These are phyloP conservation scores for Chirona hameri DNA, from an alignment of 2,888 invertebrate species.

Conservation along the genomic window DNA sequence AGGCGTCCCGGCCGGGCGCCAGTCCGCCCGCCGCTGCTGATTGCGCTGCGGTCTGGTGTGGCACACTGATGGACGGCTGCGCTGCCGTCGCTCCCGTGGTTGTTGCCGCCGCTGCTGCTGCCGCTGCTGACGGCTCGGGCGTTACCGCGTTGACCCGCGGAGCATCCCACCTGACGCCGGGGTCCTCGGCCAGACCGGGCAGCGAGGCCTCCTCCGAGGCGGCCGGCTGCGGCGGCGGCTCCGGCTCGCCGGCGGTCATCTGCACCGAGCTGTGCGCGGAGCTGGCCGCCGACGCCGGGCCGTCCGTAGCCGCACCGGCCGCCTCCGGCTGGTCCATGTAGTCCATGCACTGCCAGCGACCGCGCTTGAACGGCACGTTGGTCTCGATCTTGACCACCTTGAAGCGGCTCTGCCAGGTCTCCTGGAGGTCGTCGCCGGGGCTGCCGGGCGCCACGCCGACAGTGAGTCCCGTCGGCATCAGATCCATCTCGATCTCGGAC, in stretches of 20 bases:
- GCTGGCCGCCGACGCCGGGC: conserved; percentile 29
- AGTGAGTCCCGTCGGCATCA: background rate
- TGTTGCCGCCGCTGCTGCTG: background rate
- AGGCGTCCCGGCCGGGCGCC: background rate
- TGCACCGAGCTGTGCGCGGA: conserved; percentile 31
- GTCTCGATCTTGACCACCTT: conserved; percentile 95
- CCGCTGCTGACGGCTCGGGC: background rate
- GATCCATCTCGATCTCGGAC: conserved; percentile 6
- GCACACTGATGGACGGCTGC: background rate
- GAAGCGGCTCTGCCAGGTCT: conserved; percentile 58
- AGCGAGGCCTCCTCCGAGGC: background rate
- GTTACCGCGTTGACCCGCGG: background rate
- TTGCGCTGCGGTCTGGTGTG: background rate
- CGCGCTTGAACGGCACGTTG: conserved; percentile 87
- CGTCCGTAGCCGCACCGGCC: conserved; percentile 34
- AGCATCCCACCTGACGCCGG: background rate
- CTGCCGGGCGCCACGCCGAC: conserved; percentile 24
- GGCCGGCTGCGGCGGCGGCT: background rate
- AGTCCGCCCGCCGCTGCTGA: background rate
- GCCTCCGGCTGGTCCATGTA: conserved; percentile 72
- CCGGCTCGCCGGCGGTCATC: background rate
- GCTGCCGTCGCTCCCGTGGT: background rate
- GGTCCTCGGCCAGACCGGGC: background rate
- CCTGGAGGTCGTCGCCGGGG: background rate
- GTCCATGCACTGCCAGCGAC: conserved; percentile 92